Conservation (phyloP, 2,888 invertebrate species). For the Carpatolechia fugitivella region DNA sequence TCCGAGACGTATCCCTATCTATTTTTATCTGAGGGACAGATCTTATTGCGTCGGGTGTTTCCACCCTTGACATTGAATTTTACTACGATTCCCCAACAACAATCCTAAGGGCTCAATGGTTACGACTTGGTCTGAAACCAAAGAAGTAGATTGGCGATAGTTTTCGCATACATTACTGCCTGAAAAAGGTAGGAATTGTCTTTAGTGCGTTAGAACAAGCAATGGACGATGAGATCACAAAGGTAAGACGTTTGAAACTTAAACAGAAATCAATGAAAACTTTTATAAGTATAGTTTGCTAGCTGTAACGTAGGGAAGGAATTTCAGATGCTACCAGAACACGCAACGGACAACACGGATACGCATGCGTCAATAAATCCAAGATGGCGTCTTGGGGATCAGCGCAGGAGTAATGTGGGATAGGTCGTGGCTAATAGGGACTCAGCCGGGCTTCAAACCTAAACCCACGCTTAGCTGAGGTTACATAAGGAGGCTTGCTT, state of each 20-base stretch:
- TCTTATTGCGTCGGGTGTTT: background rate
- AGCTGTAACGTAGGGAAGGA: too few species aligned
- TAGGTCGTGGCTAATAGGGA: conserved; percentile 10
- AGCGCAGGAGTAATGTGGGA: conserved; percentile 3
- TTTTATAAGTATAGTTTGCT: too few species aligned
- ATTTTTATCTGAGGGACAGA: background rate
- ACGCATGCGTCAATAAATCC: background rate
- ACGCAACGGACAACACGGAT: background rate
- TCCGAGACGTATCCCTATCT: background rate
- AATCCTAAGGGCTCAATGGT: background rate
- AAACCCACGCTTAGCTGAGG: conserved; percentile 5
- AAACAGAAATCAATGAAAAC: too few species aligned
- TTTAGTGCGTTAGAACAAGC: too few species aligned
- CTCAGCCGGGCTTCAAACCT: conserved; percentile 1
- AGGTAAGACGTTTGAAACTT: too few species aligned
- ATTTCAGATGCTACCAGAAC: background rate
- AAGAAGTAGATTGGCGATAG: background rate
- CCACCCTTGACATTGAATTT: conserved; percentile 10
- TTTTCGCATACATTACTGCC: background rate
- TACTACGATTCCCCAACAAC: background rate
- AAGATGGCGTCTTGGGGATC: background rate
- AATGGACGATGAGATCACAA: too few species aligned
- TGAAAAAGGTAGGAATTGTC: background rate
- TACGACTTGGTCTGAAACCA: background rate
- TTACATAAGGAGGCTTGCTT: conserved; percentile 7